Base-by-base conservation (phyloP, 2,113 vertebrate genomes). In the Smithornis capensis region DNA sequence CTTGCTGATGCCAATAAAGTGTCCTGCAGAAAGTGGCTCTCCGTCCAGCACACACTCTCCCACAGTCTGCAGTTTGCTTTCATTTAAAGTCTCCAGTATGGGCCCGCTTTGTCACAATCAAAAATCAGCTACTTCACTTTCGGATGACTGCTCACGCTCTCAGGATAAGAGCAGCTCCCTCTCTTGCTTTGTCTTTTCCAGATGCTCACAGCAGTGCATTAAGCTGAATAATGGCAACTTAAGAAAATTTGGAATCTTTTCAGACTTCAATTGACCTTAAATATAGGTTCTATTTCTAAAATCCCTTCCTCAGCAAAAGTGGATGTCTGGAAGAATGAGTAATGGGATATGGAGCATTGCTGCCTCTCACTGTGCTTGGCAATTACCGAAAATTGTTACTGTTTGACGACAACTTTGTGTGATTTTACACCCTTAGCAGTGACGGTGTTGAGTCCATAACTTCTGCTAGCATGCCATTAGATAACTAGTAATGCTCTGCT, bases 261-360 rank as follows among this genome's bases (percentile, higher is more conserved):
- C 95, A 96, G 86, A 70, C n/a, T 92, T 92, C 92, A 90, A 55
- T 84, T 94, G 89, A 91, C 95, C 95, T 94, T 96, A 97, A 97
- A 81, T 89, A 96, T 45, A 90, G 60, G 94, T 88, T 96, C 83
- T 69, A 25, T 94, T 96, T 89, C 87, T 70, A 50, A 96, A 97
- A 95, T 87, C 47, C 33, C 79, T 96, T 90, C 70, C 79, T 96
- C 95, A 94, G 96, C 96, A 85, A 47, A 94, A 94, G 21, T 38
- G 69, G 50, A 60, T 89, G 45, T 93, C 86, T 86, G 77, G 12
- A 59, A 77, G 92, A 85, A 94, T 7, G 42, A 65, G 49, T 92
- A 95, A 94, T 92, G 74, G 84, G 92, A 94, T 79, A 81, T 2
- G 69, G 81, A 91, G 45, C 78, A 63, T 83, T 84, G 10, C 50